Evolutionary conservation across 2,113 vertebrate genomes (phyloP).

Genomic region (Corvus moneduloides): DNA sequence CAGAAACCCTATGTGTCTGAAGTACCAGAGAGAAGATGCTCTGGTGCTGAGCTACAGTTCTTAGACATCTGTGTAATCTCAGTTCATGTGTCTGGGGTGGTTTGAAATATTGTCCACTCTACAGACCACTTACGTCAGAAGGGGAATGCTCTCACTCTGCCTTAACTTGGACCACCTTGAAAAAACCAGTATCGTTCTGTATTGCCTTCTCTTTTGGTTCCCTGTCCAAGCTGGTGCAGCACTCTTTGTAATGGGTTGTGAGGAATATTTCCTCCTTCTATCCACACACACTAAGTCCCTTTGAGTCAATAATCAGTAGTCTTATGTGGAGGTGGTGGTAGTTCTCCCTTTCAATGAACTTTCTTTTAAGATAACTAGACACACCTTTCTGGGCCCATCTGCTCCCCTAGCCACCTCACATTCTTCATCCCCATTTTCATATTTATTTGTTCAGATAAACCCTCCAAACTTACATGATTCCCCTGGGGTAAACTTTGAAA

Average conservation of each 20-base stretch:
- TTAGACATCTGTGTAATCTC: neutral
- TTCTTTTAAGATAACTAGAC: neutral
- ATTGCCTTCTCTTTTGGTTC: neutral
- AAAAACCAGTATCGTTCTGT: neutral
- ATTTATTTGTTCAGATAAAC: conserved; percentile 45
- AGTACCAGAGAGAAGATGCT: neutral
- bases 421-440: conserved; percentile 3
- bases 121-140: neutral
- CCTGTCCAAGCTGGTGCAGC: neutral
- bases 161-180: neutral
- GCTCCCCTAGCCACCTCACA: neutral
- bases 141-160: neutral
- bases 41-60: neutral
- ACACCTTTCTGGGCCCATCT: neutral
- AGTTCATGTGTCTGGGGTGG: neutral
- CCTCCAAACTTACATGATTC: neutral
- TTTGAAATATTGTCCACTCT: neutral
- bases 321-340: neutral
- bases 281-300: neutral
- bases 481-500: conserved; percentile 18
- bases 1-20: neutral
- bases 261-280: neutral
- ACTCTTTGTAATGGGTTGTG: neutral
- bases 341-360: neutral
- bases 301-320: neutral